Base-by-base conservation (phyloP, 37 sponge, comb jelly and placozoan species). In the Chondrilla cf. caribensis region DNA sequence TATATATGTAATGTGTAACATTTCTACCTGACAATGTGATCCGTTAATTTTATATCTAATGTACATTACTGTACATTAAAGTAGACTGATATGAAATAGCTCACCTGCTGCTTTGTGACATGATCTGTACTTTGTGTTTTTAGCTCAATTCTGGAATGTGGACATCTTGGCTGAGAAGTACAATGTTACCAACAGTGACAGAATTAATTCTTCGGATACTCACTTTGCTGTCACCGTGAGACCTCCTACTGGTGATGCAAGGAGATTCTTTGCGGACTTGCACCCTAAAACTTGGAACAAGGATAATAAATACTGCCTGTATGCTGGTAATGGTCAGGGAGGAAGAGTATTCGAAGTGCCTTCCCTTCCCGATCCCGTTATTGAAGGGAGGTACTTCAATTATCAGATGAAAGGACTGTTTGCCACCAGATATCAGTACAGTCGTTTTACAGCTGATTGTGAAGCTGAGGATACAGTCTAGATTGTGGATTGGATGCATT, bases 91-190 rank as follows among this genome's bases (percentile, higher is more conserved):
- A n/a, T n/a, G n/a, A n/a, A n/a, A n/a, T n/a, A n/a, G n/a, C n/a
- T n/a, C n/a, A n/a, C n/a, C n/a, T n/a, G n/a, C n/a, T n/a, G n/a
- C n/a, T n/a, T n/a, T n/a, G n/a, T n/a, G n/a, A n/a, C n/a, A n/a
- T n/a, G n/a, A n/a, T n/a, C n/a, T n/a, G n/a, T n/a, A n/a, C n/a
- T n/a, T 62, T 62, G 8, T 62, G 18, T 73, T 14, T 39, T 4
- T 40, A 92, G 93, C 89, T 83, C 93, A 92, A 65, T 92, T 92
- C 89, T 92, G 89, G 89, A 92, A 92, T 42, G 44, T 83, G 15
- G 85, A 82, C 33, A 80, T 92, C 0, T 32, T 36, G 38, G 85
- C 85, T 17, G 55, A 38, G 8, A 32, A 14, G 3, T 87, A 81
- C 65, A 84, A 79, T n/a, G 79, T 73, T 1, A 58, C 70, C 37